Evolutionary conservation across 2,888 invertebrate genomes (phyloP), one percentile per base, ranked within the genome.

Genomic region (Nomada fabriciana): DNA sequence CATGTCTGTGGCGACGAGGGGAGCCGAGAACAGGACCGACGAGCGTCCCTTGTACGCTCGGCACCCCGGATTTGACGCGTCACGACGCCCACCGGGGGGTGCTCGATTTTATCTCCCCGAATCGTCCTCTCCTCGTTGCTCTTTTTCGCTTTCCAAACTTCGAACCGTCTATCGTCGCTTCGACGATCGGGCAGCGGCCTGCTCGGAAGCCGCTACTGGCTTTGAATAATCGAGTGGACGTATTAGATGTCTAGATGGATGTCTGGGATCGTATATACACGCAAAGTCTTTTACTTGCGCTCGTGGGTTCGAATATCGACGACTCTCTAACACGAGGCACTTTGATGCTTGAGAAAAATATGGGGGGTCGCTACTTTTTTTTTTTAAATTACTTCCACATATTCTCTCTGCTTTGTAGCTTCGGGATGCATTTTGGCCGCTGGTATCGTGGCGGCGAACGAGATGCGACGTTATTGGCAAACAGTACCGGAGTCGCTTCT

Each of bases 31-130:
- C 29, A 47, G 29, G 29, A 25, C 55, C 42, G 25, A 9, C 20
- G 20, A 11, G 13, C 23, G 52, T 36, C 1, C 47, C 47, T 25
- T 25, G 47, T n/a, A 20, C 13, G 23, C 23, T 20, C 11, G 68
- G 55, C 71, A 47, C 50, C 57, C 55, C 15, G 61, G 79, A 81
- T 80, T 81, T 67, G 80, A 68, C 20, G 53, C 73, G 73, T 87
- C 80, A 69, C 73, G 76, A 68, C 69, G 20, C 64, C n/a, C 69
- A 1, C 59, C 50, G 53, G 86, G 86, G 72, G 82, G 83, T 75
- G 79, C 43, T 36, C 74, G 75, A 73, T 60, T 59, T 47, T 76
- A 80, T 87, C 80, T 65, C 20, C n/a, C 50, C 64, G 20, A 47
- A 64, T 25, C 11, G 11, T 36, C 29, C 3, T n/a, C 18, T 65